Evolutionary conservation across 1,140 invertebrate species (phyloP).

Genomic region (Eupristina koningsbergeri): DNA sequence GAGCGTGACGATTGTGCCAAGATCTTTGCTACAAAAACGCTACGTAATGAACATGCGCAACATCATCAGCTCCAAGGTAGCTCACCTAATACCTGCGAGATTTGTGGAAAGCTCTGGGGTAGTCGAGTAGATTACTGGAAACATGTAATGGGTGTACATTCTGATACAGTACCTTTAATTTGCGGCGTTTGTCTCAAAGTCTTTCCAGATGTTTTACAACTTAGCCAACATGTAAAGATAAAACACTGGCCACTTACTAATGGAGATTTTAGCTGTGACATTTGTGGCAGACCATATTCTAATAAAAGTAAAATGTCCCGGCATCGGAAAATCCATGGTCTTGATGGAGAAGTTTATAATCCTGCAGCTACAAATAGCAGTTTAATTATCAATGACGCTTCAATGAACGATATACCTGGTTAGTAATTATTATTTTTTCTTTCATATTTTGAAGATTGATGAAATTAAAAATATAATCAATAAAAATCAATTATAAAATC

Average conservation of each 20-base stretch:
- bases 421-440: neutral
- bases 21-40: constrained; percentile 72
- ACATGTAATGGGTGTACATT: constrained; percentile 75
- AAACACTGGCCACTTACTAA: constrained; percentile 73
- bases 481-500: too few relatives aligned
- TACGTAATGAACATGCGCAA: constrained; percentile 71
- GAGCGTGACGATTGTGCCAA: constrained; percentile 71
- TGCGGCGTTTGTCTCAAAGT: constrained; percentile 76
- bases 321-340: constrained; percentile 73
- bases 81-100: constrained; percentile 71
- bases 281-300: constrained; percentile 74
- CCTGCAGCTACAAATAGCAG: constrained; percentile 28
- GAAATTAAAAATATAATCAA: too few relatives aligned
- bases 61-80: constrained; percentile 73
- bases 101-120: constrained; percentile 75
- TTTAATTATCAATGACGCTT: constrained; percentile 41
- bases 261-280: constrained; percentile 75
- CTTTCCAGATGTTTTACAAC: constrained; percentile 70
- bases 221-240: constrained; percentile 70
- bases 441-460: neutral
- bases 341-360: constrained; percentile 55
- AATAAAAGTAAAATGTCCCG: constrained; percentile 76
- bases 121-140: constrained; percentile 76
- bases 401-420: constrained; percentile 29
- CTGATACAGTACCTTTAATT: constrained; percentile 73